These are phyloP conservation scores for Ptychobarbus kaznakovi DNA, from an alignment of 2,797 vertebrate genomes.

Conservation along the genomic window DNA sequence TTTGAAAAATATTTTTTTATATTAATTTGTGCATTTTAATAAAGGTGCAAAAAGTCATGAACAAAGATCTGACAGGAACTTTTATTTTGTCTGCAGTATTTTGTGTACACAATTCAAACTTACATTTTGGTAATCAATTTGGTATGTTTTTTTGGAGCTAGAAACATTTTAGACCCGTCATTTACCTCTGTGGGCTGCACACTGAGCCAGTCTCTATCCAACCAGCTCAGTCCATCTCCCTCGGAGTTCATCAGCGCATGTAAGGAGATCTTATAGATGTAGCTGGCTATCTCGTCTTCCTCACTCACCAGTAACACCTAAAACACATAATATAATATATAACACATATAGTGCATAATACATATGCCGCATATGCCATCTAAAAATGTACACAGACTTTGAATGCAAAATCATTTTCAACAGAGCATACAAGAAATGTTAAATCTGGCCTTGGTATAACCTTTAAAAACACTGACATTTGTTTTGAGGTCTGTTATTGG, in stretches of 20 bases:
- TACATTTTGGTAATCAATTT: neutral
- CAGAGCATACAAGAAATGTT: neutral
- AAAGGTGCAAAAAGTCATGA: neutral
- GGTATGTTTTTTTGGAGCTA: too few relatives aligned
- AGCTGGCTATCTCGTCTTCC: constrained; percentile 78
- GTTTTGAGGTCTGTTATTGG: neutral
- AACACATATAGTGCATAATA: too few relatives aligned
- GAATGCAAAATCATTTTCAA: neutral
- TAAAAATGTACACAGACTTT: neutral
- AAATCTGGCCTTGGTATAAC: neutral
- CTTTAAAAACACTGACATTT: neutral
- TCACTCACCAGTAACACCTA: constrained; percentile 86
- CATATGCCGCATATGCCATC: neutral
- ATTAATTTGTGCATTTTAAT: neutral
- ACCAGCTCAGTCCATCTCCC: constrained; percentile 77
- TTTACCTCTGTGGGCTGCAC: constrained; percentile 84
- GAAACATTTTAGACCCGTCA: neutral
- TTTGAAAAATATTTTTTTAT: neutral
- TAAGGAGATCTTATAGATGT: constrained; percentile 87
- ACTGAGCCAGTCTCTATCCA: constrained; percentile 88
- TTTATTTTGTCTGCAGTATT: neutral
- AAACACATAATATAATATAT: neutral
- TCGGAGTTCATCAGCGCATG: constrained; percentile 79
- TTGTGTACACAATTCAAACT: neutral
- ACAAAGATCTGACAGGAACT: neutral